These are phyloP conservation scores for Campoletis sonorensis DNA, from an alignment of 1,140 invertebrate genomes.

Conservation along the genomic window DNA sequence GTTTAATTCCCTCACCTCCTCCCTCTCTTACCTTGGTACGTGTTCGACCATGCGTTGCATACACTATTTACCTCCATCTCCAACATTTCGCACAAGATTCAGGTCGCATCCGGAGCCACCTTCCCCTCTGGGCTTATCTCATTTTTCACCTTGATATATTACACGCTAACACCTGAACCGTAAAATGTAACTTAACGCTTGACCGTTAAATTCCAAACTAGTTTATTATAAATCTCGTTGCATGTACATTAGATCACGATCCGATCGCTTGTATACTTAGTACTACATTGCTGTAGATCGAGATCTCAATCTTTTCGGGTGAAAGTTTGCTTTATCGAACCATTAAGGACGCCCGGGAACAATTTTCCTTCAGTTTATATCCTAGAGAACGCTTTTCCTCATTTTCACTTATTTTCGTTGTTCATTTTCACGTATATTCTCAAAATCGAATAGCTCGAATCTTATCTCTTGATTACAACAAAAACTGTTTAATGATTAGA, in stretches of 20 bases:
- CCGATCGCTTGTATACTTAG: background rate
- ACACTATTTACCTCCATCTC: conserved; percentile 36
- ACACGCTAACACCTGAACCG: conserved; percentile 34
- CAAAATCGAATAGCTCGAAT: too few species aligned
- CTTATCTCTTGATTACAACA: too few species aligned
- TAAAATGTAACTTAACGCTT: conserved; percentile 36
- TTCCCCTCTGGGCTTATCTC: conserved; percentile 24
- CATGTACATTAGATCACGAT: conserved; percentile 28
- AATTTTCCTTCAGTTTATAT: background rate
- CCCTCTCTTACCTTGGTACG: background rate
- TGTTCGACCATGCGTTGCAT: conserved; percentile 38
- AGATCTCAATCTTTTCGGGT: conserved; percentile 30
- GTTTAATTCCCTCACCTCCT: conserved; percentile 16
- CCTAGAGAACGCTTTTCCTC: background rate
- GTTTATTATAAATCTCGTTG: conserved; percentile 1
- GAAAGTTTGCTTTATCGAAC: conserved; percentile 23
- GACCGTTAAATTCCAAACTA: conserved; percentile 27
- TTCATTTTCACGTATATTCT: too few species aligned
- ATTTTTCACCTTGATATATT: conserved; percentile 35
- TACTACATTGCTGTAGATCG: conserved; percentile 15
- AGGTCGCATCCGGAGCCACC: conserved; percentile 31
- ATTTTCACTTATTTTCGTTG: too few species aligned
- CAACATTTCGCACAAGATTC: conserved; percentile 35
- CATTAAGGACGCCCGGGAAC: background rate
- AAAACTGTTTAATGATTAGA: too few species aligned